phyloP scores from a whole-genome alignment of 2,888 invertebrate species.

The Erpobdella octoculata region DNA sequence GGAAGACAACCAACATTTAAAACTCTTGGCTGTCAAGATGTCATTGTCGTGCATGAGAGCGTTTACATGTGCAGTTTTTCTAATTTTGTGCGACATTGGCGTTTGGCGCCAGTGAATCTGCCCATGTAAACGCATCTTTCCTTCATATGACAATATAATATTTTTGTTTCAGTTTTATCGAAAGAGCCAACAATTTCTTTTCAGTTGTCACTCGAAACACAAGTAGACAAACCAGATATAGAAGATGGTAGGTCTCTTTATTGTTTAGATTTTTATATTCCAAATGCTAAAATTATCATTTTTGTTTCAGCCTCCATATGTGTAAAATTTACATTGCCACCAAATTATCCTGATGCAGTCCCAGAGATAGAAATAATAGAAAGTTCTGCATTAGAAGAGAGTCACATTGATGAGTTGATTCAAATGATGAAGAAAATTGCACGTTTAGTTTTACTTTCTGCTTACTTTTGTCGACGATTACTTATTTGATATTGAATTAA shows the following conservation, averaged over 20 bases:
- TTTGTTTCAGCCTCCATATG: slow-evolving; percentile 32
- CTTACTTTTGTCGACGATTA: too few relatives aligned
- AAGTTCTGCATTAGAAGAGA: slow-evolving; percentile 60
- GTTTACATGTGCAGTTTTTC: too few relatives aligned
- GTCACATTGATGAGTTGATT: slow-evolving; percentile 40
- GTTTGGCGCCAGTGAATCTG: too few relatives aligned
- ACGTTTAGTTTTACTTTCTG: not conserved
- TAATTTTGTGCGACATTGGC: too few relatives aligned
- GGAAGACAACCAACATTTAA: too few relatives aligned
- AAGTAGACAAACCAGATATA: not conserved
- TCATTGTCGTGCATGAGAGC: too few relatives aligned
- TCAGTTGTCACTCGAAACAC: not conserved
- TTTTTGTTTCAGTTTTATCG: slow-evolving; percentile 21
- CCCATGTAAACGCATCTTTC: too few relatives aligned
- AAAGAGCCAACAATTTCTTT: not conserved
- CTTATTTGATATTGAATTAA: not conserved
- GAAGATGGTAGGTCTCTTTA: slow-evolving; percentile 18
- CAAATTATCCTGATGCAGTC: slow-evolving; percentile 79
- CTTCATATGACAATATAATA: not conserved
- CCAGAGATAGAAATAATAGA: slow-evolving; percentile 67
- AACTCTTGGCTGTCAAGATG: too few relatives aligned
- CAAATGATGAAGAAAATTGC: slow-evolving; percentile 42
- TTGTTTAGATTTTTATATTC: not conserved
- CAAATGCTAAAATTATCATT: not conserved
- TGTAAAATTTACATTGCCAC: slow-evolving; percentile 65